phyloP scores from a whole-genome alignment of 2,797 vertebrate genomes.

The Sebastes nivosus region DNA sequence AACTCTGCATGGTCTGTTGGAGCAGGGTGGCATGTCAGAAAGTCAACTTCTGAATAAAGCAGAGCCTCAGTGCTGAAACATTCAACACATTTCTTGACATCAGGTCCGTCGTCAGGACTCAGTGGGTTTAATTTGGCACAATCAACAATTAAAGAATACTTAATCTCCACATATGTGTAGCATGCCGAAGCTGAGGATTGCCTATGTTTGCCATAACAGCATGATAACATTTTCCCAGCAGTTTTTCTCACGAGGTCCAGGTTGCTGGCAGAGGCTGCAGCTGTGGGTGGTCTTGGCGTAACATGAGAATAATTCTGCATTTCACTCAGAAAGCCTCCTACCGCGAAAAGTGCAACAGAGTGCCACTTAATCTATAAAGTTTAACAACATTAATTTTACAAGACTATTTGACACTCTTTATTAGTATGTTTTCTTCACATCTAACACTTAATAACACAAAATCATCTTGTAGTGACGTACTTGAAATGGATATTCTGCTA shows the following conservation, averaged over 20 bases:
- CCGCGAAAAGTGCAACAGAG: background rate
- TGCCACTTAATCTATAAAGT: background rate
- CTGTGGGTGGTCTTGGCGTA: constrained; percentile 49
- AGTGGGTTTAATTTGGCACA: background rate
- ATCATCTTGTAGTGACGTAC: too few species aligned
- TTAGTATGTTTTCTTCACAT: too few species aligned
- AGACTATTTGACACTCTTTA: background rate
- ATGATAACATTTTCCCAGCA: constrained; percentile 22
- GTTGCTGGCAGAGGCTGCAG: constrained; percentile 26
- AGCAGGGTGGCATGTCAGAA: background rate
- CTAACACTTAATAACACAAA: too few species aligned
- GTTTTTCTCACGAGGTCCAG: constrained; percentile 20
- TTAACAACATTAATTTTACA: background rate
- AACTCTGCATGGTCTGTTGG: constrained; percentile 81
- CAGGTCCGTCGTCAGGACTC: too few species aligned
- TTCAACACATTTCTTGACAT: background rate
- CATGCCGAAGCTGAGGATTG: constrained; percentile 6
- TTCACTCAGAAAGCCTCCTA: constrained; percentile 1
- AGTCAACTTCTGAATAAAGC: background rate
- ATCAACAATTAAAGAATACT: background rate
- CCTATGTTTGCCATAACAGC: constrained; percentile 25
- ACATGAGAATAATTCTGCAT: constrained; percentile 1
- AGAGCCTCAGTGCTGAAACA: background rate
- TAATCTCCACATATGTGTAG: background rate
- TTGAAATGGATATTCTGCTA: background rate